Evolutionary conservation across 2,888 invertebrate species (phyloP), one percentile per base, ranked within the genome.

Genomic region (Pammene fasciana): DNA sequence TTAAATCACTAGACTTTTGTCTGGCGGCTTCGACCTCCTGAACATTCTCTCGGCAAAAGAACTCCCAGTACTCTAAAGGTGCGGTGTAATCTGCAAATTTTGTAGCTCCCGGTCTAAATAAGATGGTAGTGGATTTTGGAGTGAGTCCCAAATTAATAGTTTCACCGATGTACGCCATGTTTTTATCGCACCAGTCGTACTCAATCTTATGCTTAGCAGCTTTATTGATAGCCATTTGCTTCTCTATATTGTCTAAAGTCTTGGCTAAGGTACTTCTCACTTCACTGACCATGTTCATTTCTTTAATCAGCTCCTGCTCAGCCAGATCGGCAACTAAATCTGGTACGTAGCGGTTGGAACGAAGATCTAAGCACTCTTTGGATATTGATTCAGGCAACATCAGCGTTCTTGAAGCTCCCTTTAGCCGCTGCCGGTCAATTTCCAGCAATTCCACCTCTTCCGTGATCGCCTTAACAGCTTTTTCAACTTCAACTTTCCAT

Each of bases 111-210:
- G 96, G 95, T 83, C 95, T 95, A 84, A 97, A 97, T 89, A 97
- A 87, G 66, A 97, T 94, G 18, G 94, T 95, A 57, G 90, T 94
- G 0, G 96, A 96, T 78, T 94, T 93, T 60, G 96, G 95, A 71
- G 94, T 95, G 7, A 98, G 90, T 10, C 94, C 93, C 52, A 95
- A 91, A 82, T 96, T 96, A 0, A 88, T 86, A 0, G 95, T 87
- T 77, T 98, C 98, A 5, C 97, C 95, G 75, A 95, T 94, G 78
- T 96, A 95, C 0, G 97, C 94, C 81, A 96, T 95, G 70, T 94
- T 94, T 89, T 98, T 98, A 81, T 98, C 97, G 78, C 97, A 97
- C 97, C 97, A 98, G 83, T 98, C 98, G 79, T 95, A 96, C 87
- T 98, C 98, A 70, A 98, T 92, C 54, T 95, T 94, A 74, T 96